These are phyloP conservation scores for Ferdinandea cuprea DNA, from an alignment of 2,888 invertebrate genomes.

Conservation along the genomic window DNA sequence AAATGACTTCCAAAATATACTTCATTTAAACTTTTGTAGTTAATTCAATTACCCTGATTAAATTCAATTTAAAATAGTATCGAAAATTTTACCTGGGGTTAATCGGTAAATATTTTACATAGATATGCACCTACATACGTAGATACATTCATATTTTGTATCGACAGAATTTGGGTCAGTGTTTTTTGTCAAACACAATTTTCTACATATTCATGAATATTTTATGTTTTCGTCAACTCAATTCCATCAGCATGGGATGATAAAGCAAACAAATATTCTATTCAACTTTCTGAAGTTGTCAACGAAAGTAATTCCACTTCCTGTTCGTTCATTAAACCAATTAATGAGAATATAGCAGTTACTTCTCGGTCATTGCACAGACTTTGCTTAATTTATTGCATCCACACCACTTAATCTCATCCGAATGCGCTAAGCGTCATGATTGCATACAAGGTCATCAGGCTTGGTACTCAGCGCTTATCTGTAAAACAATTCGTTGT, in stretches of 20 bases:
- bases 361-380: constrained; percentile 46
- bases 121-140: no score
- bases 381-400: constrained; percentile 37
- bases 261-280: background rate
- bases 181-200: no score
- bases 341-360: constrained; percentile 45
- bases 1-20: background rate
- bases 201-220: no score
- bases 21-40: background rate
- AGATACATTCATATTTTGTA: no score
- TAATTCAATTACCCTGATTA: no score
- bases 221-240: no score
- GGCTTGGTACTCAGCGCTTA: constrained; percentile 17
- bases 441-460: constrained; percentile 44
- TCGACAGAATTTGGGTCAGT: no score
- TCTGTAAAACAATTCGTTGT: constrained; percentile 17
- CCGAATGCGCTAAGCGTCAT: constrained; percentile 24
- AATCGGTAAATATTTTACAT: no score
- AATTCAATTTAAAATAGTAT: no score
- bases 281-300: constrained; percentile 25
- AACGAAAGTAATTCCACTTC: constrained; percentile 31
- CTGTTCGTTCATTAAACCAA: constrained; percentile 56
- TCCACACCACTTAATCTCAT: constrained; percentile 20
- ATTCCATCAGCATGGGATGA: no score
- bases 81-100: no score